Evolutionary conservation across 2,888 invertebrate genomes (phyloP).

Genomic region (Chesias legatella): DNA sequence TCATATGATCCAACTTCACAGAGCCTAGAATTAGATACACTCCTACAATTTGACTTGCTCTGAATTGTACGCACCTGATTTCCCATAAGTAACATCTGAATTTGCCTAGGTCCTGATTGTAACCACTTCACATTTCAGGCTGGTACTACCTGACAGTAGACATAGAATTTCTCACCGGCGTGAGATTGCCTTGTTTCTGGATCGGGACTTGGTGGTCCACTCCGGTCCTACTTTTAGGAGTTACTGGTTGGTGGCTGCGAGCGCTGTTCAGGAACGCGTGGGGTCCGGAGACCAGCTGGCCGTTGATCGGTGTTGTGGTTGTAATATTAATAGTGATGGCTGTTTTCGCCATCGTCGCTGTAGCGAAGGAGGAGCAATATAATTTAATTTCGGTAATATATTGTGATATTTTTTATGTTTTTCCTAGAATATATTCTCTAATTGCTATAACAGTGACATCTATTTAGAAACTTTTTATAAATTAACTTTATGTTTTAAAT

Average conservation of each 20-base stretch:
- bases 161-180: conserved; percentile 66
- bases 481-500: too few relatives aligned
- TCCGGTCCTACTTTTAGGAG: conserved; percentile 54
- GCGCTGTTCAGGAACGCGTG: conserved; percentile 46
- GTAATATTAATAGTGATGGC: conserved; percentile 58
- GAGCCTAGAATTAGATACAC: too few relatives aligned
- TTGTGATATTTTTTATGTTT: too few relatives aligned
- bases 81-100: background rate
- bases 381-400: conserved; percentile 65
- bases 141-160: conserved; percentile 64
- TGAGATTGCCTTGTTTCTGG: conserved; percentile 60
- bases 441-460: too few relatives aligned
- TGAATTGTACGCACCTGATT: too few relatives aligned
- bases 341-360: conserved; percentile 61
- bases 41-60: too few relatives aligned
- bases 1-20: too few relatives aligned
- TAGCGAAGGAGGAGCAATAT: conserved; percentile 71
- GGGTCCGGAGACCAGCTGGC: conserved; percentile 54
- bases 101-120: background rate
- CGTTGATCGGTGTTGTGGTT: conserved; percentile 53
- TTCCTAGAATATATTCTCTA: too few relatives aligned
- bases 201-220: conserved; percentile 60
- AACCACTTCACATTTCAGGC: conserved; percentile 46
- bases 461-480: too few relatives aligned
- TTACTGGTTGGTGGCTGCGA: conserved; percentile 71